These are phyloP conservation scores for Oscheius onirici DNA, from an alignment of 2,888 invertebrate genomes.

Conservation along the genomic window DNA sequence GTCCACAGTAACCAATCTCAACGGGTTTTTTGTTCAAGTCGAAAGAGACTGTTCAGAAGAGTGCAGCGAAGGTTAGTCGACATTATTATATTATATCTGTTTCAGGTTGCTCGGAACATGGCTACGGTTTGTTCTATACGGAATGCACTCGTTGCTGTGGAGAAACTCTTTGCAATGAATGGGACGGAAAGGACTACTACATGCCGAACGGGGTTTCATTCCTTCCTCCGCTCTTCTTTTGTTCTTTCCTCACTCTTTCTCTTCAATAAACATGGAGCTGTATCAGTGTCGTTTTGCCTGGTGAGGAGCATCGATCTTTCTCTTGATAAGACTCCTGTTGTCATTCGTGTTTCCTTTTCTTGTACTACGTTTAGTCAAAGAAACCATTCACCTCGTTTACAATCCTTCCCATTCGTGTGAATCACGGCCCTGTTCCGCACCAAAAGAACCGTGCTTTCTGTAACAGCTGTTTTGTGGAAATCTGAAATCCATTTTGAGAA, in stretches of 20 bases:
- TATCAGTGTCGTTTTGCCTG: no score
- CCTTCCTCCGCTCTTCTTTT: background rate
- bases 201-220: constrained; percentile 5
- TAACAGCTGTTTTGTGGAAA: no score
- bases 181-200: constrained; percentile 59
- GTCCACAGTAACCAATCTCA: constrained; percentile 64
- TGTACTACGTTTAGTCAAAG: no score
- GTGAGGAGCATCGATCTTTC: no score
- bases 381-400: no score
- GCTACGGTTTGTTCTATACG: constrained; percentile 61
- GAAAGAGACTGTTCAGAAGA: constrained; percentile 63
- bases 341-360: no score
- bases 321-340: no score
- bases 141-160: constrained; percentile 59
- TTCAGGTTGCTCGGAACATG: constrained; percentile 54
- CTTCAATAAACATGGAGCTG: background rate
- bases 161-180: constrained; percentile 62
- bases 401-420: no score
- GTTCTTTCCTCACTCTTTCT: background rate
- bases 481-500: no score
- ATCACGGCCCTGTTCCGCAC: no score
- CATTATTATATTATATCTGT: background rate
- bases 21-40: constrained; percentile 64
- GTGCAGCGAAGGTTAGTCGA: constrained; percentile 43
- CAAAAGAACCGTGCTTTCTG: no score